Conservation (phyloP, 1,140 invertebrate genomes). For the Nylanderia fulva region DNA sequence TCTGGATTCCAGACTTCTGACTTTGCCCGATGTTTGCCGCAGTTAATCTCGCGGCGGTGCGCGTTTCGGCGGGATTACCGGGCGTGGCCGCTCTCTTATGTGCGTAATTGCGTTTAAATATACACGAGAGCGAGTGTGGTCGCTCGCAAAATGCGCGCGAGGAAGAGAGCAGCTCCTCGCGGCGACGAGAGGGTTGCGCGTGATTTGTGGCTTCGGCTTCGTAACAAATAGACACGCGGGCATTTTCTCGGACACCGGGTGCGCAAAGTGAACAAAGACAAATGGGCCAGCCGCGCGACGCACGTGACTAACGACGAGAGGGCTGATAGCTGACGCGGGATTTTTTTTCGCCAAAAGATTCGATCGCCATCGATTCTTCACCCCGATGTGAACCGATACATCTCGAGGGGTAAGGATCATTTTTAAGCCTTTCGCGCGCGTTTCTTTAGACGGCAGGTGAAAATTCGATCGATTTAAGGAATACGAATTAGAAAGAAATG, state of each 20-base stretch:
- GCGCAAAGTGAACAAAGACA: constrained; percentile 70
- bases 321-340: constrained; percentile 51
- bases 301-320: constrained; percentile 58
- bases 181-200: constrained; percentile 38
- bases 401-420: neutral
- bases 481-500: neutral
- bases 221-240: constrained; percentile 63
- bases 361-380: constrained; percentile 33
- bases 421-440: neutral
- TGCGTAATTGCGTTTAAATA: constrained; percentile 74
- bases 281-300: constrained; percentile 35
- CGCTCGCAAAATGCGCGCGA: constrained; percentile 11
- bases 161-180: constrained; percentile 55
- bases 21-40: constrained; percentile 41
- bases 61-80: constrained; percentile 68
- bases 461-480: neutral
- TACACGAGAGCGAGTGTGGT: constrained; percentile 54
- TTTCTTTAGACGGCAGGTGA: neutral
- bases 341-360: constrained; percentile 49
- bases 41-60: constrained; percentile 65
- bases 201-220: constrained; percentile 70
- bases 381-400: constrained; percentile 11
- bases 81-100: constrained; percentile 58
- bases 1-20: constrained; percentile 35
- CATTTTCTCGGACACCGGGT: constrained; percentile 69